These are phyloP conservation scores for Andrena flavipes DNA, from an alignment of 2,888 invertebrate genomes.

Conservation along the genomic window DNA sequence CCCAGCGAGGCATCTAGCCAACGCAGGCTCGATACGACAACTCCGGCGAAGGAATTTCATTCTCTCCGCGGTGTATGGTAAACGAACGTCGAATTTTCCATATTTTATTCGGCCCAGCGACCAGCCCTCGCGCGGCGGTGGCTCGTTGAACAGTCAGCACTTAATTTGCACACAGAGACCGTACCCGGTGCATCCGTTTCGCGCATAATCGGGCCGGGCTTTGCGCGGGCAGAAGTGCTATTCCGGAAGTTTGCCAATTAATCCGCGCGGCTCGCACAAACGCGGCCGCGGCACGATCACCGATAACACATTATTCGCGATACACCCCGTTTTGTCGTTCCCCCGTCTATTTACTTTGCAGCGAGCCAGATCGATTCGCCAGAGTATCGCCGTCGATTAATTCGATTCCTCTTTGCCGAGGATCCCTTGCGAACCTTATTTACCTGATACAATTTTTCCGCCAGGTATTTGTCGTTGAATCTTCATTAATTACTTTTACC, in stretches of 20 bases:
- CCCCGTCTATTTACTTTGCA: constrained; percentile 46
- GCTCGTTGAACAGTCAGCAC: constrained; percentile 56
- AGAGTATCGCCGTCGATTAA: background rate
- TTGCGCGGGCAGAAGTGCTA: constrained; percentile 54
- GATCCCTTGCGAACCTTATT: background rate
- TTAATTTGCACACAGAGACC: constrained; percentile 69
- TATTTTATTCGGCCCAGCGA: constrained; percentile 51
- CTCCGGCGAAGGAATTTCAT: constrained; percentile 18
- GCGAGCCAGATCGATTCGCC: constrained; percentile 29
- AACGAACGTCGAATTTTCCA: constrained; percentile 50
- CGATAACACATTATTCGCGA: constrained; percentile 62
- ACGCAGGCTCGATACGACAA: constrained; percentile 13
- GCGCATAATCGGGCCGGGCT: constrained; percentile 63
- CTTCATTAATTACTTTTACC: too few relatives aligned
- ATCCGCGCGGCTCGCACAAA: constrained; percentile 59
- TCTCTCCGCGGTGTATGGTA: background rate
- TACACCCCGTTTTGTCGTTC: constrained; percentile 18
- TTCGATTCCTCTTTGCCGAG: constrained; percentile 15
- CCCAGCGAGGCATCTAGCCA: background rate
- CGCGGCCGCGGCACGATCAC: constrained; percentile 56
- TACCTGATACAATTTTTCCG: too few relatives aligned
- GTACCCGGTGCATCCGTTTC: constrained; percentile 63
- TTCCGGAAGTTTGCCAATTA: constrained; percentile 71
- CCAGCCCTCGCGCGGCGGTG: constrained; percentile 14
- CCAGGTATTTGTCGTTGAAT: too few relatives aligned